phyloP scores from a whole-genome alignment of 2,797 vertebrate species.

The Coracias cyanogaster region DNA sequence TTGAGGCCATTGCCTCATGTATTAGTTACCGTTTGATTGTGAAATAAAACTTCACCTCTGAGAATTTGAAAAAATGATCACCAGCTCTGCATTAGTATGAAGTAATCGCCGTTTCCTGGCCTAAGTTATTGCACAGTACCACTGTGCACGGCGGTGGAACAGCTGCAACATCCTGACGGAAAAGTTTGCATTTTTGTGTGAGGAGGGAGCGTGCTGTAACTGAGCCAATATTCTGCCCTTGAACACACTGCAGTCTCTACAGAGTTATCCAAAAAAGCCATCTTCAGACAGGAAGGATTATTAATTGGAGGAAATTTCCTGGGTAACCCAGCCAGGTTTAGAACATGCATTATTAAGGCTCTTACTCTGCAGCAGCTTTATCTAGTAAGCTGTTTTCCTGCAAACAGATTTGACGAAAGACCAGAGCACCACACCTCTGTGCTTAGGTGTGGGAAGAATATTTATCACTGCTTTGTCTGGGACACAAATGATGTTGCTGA shows the following conservation, averaged over 20 bases:
- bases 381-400: slow-evolving; percentile 3
- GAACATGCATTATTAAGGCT: neutral
- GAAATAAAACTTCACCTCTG: slow-evolving; percentile 3
- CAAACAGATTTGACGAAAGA: neutral
- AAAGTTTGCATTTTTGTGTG: neutral
- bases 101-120: slow-evolving; percentile 22
- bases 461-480: neutral
- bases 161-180: slow-evolving; percentile 58
- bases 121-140: neutral
- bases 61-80: neutral
- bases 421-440: neutral
- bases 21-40: neutral
- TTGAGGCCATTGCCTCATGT: neutral
- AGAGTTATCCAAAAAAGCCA: neutral
- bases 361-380: neutral
- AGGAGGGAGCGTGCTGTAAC: neutral
- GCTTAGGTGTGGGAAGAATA: neutral
- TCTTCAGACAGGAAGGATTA: neutral
- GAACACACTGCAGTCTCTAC: neutral
- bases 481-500: neutral
- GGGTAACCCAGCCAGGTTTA: neutral
- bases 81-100: neutral
- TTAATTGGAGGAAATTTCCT: neutral
- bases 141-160: neutral
- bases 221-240: neutral